Conservation (phyloP, 1,140 invertebrate species). For the Drosophila leontia region DNA sequence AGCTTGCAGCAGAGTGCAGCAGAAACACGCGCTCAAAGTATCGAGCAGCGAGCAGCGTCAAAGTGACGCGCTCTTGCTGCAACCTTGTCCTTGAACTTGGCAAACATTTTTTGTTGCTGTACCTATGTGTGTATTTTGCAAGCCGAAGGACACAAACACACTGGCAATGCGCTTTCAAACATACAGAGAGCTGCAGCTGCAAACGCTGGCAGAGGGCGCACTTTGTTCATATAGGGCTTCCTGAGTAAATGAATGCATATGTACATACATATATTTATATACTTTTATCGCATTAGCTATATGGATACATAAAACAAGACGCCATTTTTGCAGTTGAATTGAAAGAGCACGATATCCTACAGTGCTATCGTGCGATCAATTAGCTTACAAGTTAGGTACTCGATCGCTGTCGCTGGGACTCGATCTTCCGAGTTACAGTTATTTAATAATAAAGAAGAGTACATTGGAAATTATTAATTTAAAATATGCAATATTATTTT, state of each 20-base stretch:
- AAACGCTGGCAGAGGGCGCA: conserved; percentile 8
- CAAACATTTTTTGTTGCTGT: conserved; percentile 45
- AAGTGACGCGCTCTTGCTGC: conserved; percentile 41
- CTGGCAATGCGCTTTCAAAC: conserved; percentile 41
- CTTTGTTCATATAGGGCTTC: conserved; percentile 8
- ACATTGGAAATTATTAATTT: too few species aligned
- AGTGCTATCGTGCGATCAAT: neutral
- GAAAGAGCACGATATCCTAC: neutral
- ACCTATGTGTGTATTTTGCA: conserved; percentile 2
- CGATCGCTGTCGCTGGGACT: neutral
- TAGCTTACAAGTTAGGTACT: neutral
- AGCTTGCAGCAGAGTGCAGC: conserved; percentile 59
- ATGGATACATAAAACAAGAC: conserved; percentile 11
- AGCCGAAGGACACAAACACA: conserved; percentile 25
- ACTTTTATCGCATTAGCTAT: conserved; percentile 8
- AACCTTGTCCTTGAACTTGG: conserved; percentile 76
- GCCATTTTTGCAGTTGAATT: conserved; percentile 2
- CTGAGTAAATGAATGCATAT: conserved; percentile 1
- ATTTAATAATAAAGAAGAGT: too few species aligned
- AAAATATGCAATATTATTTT: too few species aligned
- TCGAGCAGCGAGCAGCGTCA: conserved; percentile 59
- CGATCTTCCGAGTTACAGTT: neutral
- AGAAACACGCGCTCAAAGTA: conserved; percentile 2
- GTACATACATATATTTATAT: neutral
- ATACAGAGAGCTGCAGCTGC: conserved; percentile 42